A percentile compares a stretch with the other conserved stretches of the same genome.
Conservation (phyloP, 2,113 vertebrate species). For the Pelodiscus sinensis region DNA sequence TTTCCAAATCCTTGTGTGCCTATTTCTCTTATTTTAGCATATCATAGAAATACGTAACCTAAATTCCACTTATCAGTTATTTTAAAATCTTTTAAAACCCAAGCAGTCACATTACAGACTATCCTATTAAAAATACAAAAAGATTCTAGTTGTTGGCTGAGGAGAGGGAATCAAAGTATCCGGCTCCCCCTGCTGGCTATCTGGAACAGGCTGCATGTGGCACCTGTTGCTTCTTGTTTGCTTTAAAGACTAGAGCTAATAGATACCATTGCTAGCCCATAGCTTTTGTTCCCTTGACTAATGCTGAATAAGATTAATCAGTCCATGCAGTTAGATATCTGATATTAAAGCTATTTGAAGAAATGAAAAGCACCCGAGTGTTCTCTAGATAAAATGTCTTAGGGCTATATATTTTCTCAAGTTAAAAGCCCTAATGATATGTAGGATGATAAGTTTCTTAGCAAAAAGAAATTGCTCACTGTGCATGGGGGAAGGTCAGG, state of each 20-base stretch:
- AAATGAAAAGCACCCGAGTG: constrained; percentile 57
- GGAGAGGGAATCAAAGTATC: background rate
- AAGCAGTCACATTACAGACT: background rate
- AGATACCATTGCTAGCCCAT: constrained; percentile 5
- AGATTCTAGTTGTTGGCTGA: background rate
- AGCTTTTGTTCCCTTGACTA: constrained; percentile 49
- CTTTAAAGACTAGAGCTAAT: constrained; percentile 40
- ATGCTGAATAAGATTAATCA: constrained; percentile 45
- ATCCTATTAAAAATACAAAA: background rate
- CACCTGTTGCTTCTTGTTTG: background rate
- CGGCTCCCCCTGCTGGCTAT: background rate
- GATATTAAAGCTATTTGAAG: constrained; percentile 59
- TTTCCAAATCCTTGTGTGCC: background rate
- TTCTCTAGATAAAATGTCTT: constrained; percentile 55
- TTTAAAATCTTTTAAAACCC: constrained; percentile 25
- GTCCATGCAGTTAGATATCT: constrained; percentile 18
- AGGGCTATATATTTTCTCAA: constrained; percentile 53
- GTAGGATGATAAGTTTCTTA: constrained; percentile 54
- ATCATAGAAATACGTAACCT: constrained; percentile 28
- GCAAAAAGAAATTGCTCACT: constrained; percentile 32
- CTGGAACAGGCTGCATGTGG: background rate
- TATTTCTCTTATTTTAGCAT: background rate
- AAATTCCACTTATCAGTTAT: constrained; percentile 38
- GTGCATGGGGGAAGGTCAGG: constrained; percentile 46
- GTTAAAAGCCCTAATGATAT: constrained; percentile 69